phyloP scores from a whole-genome alignment of 2,113 vertebrate genomes.

The Elephas maximus region DNA sequence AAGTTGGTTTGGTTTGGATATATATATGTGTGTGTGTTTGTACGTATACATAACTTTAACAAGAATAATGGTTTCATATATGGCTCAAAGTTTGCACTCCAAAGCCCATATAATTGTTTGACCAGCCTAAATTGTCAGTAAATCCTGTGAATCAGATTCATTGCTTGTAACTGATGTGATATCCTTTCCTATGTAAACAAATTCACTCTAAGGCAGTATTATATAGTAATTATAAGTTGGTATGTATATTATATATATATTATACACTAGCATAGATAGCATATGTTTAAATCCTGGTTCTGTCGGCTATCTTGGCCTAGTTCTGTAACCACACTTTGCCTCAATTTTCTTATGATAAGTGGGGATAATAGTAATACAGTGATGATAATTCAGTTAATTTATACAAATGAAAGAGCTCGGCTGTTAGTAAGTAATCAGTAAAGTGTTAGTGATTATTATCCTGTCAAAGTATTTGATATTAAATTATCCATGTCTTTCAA shows the following conservation, averaged over 20 bases:
- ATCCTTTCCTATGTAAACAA: not conserved
- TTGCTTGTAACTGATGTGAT: not conserved
- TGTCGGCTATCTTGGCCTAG: not conserved
- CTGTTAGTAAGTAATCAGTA: not conserved
- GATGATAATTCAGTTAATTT: not conserved
- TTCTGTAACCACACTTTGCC: not conserved
- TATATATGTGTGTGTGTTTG: too few relatives aligned
- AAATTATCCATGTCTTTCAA: not conserved
- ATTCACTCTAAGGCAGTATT: not conserved
- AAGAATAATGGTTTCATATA: not conserved
- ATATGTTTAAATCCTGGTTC: not conserved
- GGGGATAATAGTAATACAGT: not conserved
- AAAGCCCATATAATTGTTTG: not conserved
- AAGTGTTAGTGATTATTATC: not conserved
- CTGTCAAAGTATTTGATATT: not conserved
- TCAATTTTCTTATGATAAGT: constrained; percentile 6
- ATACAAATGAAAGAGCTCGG: not conserved
- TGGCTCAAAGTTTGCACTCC: not conserved
- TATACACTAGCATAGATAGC: not conserved
- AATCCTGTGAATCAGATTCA: not conserved
- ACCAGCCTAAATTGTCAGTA: not conserved
- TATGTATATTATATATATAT: too few relatives aligned
- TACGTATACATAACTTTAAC: too few relatives aligned
- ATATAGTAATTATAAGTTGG: not conserved
- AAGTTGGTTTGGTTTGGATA: too few relatives aligned